Conservation (phyloP, 2,113 vertebrate species). For the Smithornis capensis region DNA sequence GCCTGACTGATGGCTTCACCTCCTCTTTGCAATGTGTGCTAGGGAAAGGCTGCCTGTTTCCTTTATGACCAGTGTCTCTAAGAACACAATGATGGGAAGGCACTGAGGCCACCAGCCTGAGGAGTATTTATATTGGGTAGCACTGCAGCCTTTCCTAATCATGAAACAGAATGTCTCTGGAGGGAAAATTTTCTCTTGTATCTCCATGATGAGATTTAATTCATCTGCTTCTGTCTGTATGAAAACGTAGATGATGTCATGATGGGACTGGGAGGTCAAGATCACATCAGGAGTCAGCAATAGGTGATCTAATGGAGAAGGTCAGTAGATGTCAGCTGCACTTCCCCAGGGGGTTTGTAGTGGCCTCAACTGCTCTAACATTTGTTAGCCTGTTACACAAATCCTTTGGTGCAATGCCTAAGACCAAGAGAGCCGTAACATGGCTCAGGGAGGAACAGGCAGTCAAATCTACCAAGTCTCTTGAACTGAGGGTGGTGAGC, state of each 20-base stretch:
- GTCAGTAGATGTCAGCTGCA: background rate
- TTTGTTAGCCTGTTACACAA: background rate
- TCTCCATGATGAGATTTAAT: background rate
- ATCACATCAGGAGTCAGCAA: background rate
- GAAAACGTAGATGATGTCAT: background rate
- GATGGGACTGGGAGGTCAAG: background rate
- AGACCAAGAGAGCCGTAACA: background rate
- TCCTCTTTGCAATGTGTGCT: background rate
- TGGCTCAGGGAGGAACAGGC: background rate
- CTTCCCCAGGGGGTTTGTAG: background rate
- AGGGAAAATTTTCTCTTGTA: background rate
- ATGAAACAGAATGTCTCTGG: background rate
- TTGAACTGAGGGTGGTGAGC: background rate
- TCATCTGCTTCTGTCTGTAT: background rate
- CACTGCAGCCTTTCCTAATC: background rate
- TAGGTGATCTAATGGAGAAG: conserved; percentile 26
- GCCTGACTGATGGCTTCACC: background rate
- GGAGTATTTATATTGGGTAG: accelerated
- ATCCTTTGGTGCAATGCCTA: background rate
- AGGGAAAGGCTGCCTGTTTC: background rate
- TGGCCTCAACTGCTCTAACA: background rate
- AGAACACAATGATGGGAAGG: background rate
- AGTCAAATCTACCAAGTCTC: background rate
- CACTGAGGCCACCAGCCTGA: background rate
- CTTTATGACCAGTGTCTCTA: background rate